Percentiles rank a stretch among this genome's conserved stretches.
Evolutionary conservation across 2,888 invertebrate species (phyloP).

Genomic region (Elgonia sp.): DNA sequence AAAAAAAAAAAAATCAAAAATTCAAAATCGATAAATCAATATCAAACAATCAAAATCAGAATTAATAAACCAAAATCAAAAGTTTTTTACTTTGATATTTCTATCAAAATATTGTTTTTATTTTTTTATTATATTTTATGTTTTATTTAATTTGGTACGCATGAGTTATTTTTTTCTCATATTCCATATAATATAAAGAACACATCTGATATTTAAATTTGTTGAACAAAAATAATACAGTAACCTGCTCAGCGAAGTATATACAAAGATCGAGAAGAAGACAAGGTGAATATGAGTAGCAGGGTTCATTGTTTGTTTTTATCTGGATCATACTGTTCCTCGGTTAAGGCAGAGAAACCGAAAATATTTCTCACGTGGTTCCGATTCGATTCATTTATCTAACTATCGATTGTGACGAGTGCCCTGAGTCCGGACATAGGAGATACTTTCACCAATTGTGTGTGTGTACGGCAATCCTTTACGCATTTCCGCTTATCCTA

Average conservation of each 20-base stretch:
- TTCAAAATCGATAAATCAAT: too few species aligned
- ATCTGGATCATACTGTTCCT: constrained; percentile 39
- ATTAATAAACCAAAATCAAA: too few species aligned
- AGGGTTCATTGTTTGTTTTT: constrained; percentile 54
- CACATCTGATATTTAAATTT: too few species aligned
- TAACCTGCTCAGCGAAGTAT: constrained; percentile 28
- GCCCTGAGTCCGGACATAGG: constrained; percentile 49
- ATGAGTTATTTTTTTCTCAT: too few species aligned
- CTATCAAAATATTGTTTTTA: too few species aligned
- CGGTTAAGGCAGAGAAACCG: constrained; percentile 61
- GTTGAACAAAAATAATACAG: not conserved
- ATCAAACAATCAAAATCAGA: too few species aligned
- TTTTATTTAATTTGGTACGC: too few species aligned
- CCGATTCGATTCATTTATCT: constrained; percentile 73
- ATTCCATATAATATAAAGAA: too few species aligned
- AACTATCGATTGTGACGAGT: constrained; percentile 78
- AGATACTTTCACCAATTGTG: constrained; percentile 78
- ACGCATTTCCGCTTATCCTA: constrained; percentile 59
- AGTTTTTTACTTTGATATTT: too few species aligned
- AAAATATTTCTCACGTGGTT: constrained; percentile 70
- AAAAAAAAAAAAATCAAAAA: too few species aligned
- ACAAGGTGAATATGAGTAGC: constrained; percentile 31
- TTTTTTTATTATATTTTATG: too few species aligned
- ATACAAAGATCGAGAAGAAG: constrained; percentile 25
- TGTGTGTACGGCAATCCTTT: constrained; percentile 47